These are phyloP conservation scores for Pomatostomus ruficeps DNA, from an alignment of 2,113 vertebrate genomes.

Conservation along the genomic window DNA sequence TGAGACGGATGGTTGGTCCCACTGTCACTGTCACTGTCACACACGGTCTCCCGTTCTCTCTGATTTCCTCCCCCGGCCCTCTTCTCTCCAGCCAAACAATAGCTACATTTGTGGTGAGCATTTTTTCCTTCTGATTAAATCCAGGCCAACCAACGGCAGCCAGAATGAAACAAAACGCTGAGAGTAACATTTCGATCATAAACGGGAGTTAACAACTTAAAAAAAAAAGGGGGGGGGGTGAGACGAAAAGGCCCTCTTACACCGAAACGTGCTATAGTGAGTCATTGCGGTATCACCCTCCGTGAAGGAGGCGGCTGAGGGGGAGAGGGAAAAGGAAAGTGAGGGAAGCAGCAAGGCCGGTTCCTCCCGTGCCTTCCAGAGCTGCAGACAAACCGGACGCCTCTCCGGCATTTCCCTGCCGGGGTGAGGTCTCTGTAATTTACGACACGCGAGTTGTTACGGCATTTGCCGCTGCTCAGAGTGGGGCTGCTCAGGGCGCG, in stretches of 20 bases:
- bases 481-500: neutral
- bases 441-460: neutral
- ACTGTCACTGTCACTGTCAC: neutral
- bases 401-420: neutral
- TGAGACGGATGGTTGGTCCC: neutral
- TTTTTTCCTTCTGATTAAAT: neutral
- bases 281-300: neutral
- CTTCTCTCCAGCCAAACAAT: neutral
- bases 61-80: neutral
- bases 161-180: neutral
- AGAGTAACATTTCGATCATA: neutral
- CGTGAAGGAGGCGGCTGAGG: neutral
- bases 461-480: neutral
- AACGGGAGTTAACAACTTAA: neutral
- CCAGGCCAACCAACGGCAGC: neutral
- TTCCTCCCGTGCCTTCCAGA: neutral
- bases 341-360: neutral
- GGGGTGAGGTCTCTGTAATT: neutral
- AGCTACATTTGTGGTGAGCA: neutral
- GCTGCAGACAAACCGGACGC: neutral
- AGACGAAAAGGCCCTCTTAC: neutral
- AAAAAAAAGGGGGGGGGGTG: fast-evolving
- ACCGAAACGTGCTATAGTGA: neutral
- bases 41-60: neutral
- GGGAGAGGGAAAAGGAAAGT: neutral